Evolutionary conservation across 2,888 invertebrate genomes (phyloP), one percentile per base, ranked within the genome.

Genomic region (Brachypalpus laphriformis): DNA sequence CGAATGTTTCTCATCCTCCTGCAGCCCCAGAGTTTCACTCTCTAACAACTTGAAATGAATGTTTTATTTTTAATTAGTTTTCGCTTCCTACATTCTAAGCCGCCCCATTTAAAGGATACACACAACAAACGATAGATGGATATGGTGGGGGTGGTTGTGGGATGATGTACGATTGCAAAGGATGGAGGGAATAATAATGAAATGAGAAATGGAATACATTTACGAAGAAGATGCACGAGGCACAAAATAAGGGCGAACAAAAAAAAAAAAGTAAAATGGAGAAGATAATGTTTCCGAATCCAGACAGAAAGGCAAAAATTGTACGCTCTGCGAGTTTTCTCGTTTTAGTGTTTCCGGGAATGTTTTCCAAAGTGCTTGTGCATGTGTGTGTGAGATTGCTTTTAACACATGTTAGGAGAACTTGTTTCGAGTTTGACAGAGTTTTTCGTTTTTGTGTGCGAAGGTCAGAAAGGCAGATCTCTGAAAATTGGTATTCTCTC

Each of bases 1-100:
- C n/a, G 65, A 75, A 45, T 40, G 20, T 28, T 61, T 40, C 25
- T 28, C 16, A 34, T 59, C 47, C 56, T 22, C 28, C 2, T 31
- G n/a, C 16, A 47, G 16, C 34, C 16, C 11, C 31, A 65, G 37
- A 82, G 57, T 65, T 72, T 72, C 61, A 72, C 59, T 78, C 68
- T 66, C 57, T 42, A 71, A 68, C 63, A 74, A 78, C 83, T 78
- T 54, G 68, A 66, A 85, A 85, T 85, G 81, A 81, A 81, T 85
- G 81, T 85, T 85, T 85, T 85, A 85, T 85, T 85, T 85, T 85
- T 85, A 85, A 85, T 85, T 85, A 85, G 85, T 85, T 85, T 85
- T 71, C 61, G 56, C 74, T 65, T 57, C 63, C 42, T 74, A 56
- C 54, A 57, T 45, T 51, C 37, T 63, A 75, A 80, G 70, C 57